A percentile compares a stretch with the other conserved stretches of the same genome.
Evolutionary conservation across 2,113 vertebrate genomes (phyloP).

Genomic region (Piaya cayana): DNA sequence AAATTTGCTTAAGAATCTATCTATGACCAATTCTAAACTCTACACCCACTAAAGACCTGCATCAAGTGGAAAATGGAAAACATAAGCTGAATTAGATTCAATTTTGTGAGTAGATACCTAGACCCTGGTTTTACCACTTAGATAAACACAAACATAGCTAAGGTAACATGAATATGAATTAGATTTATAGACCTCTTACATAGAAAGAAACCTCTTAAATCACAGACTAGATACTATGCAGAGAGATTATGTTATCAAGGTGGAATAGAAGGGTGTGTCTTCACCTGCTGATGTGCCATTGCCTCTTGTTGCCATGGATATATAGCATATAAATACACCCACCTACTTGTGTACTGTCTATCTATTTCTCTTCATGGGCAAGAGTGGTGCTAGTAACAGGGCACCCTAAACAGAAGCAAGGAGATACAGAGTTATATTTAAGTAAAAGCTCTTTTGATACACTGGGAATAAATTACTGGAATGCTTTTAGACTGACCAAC

Average conservation of each 20-base stretch:
- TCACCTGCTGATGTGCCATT: background rate
- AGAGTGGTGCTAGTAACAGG: rapidly evolving
- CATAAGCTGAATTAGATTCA: background rate
- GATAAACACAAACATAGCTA: background rate
- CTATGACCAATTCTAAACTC: background rate
- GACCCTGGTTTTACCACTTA: background rate
- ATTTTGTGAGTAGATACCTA: background rate
- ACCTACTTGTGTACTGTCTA: rapidly evolving
- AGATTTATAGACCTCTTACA: background rate
- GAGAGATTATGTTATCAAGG: background rate
- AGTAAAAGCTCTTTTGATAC: background rate
- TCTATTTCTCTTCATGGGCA: rapidly evolving
- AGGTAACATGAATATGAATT: background rate
- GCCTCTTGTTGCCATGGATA: background rate
- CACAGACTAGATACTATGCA: background rate
- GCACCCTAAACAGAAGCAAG: background rate
- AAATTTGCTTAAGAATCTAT: background rate
- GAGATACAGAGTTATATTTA: background rate
- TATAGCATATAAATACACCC: background rate
- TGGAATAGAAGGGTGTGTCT: background rate
- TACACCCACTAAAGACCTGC: background rate
- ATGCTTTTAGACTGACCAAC: background rate
- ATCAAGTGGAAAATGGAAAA: background rate
- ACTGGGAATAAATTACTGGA: background rate
- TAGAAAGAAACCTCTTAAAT: background rate